phyloP scores from a whole-genome alignment of 23 tunicate species.

The Botrylloides violaceus region DNA sequence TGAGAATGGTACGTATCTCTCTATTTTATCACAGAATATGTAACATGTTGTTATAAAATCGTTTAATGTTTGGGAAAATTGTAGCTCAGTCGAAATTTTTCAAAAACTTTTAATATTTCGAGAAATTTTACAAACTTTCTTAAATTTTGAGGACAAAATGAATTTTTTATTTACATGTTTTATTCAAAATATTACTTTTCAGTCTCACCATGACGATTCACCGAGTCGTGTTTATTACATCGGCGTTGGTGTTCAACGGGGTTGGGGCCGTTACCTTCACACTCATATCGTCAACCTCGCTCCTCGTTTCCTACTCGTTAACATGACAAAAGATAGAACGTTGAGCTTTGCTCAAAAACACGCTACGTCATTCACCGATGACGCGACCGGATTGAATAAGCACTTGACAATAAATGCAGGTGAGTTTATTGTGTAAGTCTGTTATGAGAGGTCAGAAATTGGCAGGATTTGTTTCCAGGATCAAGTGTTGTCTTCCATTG shows the following conservation, averaged over 20 bases:
- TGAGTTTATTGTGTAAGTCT: conserved; percentile 2
- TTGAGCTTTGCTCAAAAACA: conserved; percentile 85
- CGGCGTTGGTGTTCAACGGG: conserved; percentile 81
- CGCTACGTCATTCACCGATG: conserved; percentile 55
- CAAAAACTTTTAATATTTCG: no score
- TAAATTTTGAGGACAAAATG: no score
- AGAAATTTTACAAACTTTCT: no score
- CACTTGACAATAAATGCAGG: conserved; percentile 82
- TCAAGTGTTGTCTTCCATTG: conserved; percentile 88
- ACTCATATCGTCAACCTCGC: conserved; percentile 91
- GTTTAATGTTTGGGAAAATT: no score
- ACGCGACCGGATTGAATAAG: conserved; percentile 38
- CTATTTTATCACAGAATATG: no score
- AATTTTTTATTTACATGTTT: no score
- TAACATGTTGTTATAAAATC: no score
- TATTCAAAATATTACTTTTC: not conserved
- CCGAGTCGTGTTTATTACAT: conserved; percentile 85
- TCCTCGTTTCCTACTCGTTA: conserved; percentile 76
- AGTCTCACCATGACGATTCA: conserved; percentile 52
- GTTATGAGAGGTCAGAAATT: no score
- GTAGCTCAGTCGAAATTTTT: no score
- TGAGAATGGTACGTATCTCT: conserved; percentile 60
- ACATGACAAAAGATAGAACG: conserved; percentile 34
- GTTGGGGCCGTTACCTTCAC: conserved; percentile 90
- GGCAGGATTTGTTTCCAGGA: no score